Evolutionary conservation across 2,888 invertebrate species (phyloP).

Genomic region (Tetropium fuscum): DNA sequence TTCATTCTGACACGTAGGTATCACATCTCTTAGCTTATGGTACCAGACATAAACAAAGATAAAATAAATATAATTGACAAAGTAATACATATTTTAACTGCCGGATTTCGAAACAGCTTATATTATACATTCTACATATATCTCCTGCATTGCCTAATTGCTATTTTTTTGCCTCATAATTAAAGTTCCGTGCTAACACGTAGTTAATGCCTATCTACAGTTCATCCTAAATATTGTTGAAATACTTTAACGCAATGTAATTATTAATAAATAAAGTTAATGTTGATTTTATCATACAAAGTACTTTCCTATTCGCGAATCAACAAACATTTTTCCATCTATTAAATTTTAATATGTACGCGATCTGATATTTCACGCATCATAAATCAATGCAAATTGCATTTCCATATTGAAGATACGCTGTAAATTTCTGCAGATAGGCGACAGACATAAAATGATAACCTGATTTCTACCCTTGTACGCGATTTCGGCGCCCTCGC

Average conservation of each 20-base stretch:
- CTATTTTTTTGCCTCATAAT: no score
- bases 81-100: no score
- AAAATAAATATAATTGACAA: no score
- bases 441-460: slow-evolving; percentile 40
- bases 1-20: no score
- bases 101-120: no score
- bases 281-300: neutral
- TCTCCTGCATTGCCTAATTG: no score
- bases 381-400: slow-evolving; percentile 43
- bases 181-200: no score
- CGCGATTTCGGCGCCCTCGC: slow-evolving; percentile 33
- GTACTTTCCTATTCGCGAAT: slow-evolving; percentile 11
- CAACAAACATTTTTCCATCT: slow-evolving; percentile 21
- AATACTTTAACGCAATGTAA: neutral
- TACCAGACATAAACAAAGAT: no score
- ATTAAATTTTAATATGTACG: slow-evolving; percentile 37
- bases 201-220: no score
- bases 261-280: neutral
- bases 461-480: slow-evolving; percentile 41
- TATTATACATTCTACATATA: no score
- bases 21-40: no score
- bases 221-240: no score
- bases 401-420: slow-evolving; percentile 41
- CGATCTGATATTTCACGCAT: slow-evolving; percentile 33
- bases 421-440: slow-evolving; percentile 35